Conservation (phyloP, 1,140 invertebrate species). For the Metopolophium dirhodum region DNA sequence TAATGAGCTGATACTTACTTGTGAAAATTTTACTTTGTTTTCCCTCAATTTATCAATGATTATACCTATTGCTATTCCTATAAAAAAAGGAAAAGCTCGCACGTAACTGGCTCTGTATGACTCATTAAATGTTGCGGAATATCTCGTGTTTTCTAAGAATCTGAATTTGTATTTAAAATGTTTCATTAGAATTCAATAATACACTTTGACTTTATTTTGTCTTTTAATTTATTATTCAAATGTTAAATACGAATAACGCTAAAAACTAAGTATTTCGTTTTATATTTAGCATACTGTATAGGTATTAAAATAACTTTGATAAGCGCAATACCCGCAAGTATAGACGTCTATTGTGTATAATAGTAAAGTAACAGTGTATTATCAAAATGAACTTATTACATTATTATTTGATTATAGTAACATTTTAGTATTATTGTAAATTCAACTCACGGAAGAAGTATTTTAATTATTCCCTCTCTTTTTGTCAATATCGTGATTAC, state of each 20-base stretch:
- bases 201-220: not conserved
- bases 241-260: not conserved
- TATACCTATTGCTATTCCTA: not conserved
- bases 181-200: not conserved
- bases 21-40: conserved; percentile 18
- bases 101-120: not conserved
- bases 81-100: not conserved
- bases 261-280: not conserved
- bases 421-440: not conserved
- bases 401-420: not conserved
- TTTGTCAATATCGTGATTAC: not conserved
- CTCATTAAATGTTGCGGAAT: not conserved
- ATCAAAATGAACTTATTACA: not conserved
- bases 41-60: not conserved
- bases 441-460: conserved; percentile 32
- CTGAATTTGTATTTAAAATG: not conserved
- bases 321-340: not conserved
- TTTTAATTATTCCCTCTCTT: conserved; percentile 33
- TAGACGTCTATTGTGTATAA: not conserved
- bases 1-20: not conserved
- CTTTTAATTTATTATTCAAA: not conserved
- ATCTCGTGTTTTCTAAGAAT: not conserved
- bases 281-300: not conserved
- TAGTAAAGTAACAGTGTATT: not conserved
- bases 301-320: not conserved